Evolutionary conservation across 1,140 invertebrate genomes (phyloP).

Genomic region (Adoxophyes honmai): DNA sequence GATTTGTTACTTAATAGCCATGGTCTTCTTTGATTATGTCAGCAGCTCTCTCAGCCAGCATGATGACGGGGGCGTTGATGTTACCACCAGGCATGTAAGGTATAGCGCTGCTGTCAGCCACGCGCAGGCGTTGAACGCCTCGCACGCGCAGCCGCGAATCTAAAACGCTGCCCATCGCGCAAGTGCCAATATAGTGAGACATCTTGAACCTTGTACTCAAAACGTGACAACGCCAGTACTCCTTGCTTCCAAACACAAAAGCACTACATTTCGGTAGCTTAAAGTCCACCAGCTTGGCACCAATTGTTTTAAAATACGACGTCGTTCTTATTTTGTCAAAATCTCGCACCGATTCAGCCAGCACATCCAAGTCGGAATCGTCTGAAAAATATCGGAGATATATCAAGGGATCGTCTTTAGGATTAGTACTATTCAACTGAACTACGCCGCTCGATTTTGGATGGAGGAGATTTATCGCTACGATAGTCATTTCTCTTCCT

Average conservation of each 20-base stretch:
- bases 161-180: slow-evolving; percentile 74
- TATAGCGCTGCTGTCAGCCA: slow-evolving; percentile 45
- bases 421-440: slow-evolving; percentile 72
- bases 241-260: slow-evolving; percentile 22
- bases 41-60: slow-evolving; percentile 20
- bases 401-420: slow-evolving; percentile 78
- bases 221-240: slow-evolving; percentile 68
- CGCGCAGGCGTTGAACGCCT: slow-evolving; percentile 44
- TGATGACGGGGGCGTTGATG: neutral
- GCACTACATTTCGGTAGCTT: slow-evolving; percentile 21
- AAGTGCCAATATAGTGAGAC: slow-evolving; percentile 74
- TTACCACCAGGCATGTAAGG: slow-evolving; percentile 22
- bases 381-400: slow-evolving; percentile 77
- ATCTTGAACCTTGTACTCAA: slow-evolving; percentile 47
- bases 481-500: slow-evolving; percentile 1
- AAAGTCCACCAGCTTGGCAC: slow-evolving; percentile 26
- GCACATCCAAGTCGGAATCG: slow-evolving; percentile 52
- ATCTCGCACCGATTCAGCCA: slow-evolving; percentile 25
- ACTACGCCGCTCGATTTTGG: slow-evolving; percentile 78
- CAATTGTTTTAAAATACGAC: slow-evolving; percentile 23
- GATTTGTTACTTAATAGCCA: no score
- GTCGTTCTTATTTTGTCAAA: slow-evolving; percentile 15
- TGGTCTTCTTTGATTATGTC: slow-evolving; percentile 9
- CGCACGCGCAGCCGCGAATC: slow-evolving; percentile 70
- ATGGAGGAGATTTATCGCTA: slow-evolving; percentile 40